A percentile compares a stretch with the other conserved stretches of the same genome.
Evolutionary conservation across 1,140 invertebrate species (phyloP).

Genomic region (Ctenoplectra terminalis): DNA sequence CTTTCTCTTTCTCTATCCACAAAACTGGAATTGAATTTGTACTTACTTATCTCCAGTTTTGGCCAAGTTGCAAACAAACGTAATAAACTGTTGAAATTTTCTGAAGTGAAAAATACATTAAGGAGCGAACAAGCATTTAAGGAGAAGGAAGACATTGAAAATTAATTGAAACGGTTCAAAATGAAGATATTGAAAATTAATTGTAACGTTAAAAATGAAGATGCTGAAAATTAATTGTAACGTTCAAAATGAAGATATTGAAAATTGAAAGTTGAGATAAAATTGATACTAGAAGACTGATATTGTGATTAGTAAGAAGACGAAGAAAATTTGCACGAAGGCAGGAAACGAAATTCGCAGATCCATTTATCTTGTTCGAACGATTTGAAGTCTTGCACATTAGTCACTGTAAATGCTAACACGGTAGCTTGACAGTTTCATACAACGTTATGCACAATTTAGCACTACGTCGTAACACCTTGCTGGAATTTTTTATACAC

Average conservation of each 20-base stretch:
- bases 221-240: no score
- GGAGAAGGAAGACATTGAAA: background rate
- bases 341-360: background rate
- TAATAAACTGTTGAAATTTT: background rate
- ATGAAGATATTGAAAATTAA: no score
- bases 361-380: background rate
- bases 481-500: conserved; percentile 11
- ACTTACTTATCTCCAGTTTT: background rate
- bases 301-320: background rate
- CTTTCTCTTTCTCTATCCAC: conserved; percentile 6
- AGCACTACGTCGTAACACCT: conserved; percentile 8
- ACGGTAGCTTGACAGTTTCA: background rate
- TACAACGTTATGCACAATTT: conserved; percentile 16
- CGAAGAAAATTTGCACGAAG: conserved; percentile 4
- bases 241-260: no score
- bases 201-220: no score
- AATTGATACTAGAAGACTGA: background rate
- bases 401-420: conserved; percentile 28
- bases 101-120: background rate
- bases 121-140: no score
- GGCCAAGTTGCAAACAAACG: background rate
- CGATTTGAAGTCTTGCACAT: conserved; percentile 12
- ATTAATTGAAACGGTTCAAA: no score
- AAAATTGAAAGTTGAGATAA: background rate
- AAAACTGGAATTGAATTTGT: conserved; percentile 3